These are phyloP conservation scores for Eucera pruinosa DNA, from an alignment of 2,888 invertebrate genomes.

Conservation along the genomic window DNA sequence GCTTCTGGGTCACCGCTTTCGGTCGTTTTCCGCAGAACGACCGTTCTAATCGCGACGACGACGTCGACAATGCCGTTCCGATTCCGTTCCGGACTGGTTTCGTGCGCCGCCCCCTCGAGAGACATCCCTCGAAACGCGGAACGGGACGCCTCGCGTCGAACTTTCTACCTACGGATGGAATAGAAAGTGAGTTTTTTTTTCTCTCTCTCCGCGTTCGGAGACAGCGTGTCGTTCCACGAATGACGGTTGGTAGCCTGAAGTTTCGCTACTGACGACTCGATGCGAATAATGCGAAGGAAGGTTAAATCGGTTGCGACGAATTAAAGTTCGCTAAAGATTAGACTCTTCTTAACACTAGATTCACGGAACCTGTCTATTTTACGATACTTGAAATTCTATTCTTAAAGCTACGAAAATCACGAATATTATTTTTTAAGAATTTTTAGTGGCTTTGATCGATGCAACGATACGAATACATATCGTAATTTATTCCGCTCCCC, in stretches of 20 bases:
- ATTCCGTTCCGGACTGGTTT: too few relatives aligned
- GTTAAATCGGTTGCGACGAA: too few relatives aligned
- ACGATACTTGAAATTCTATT: too few relatives aligned
- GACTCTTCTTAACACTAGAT: too few relatives aligned
- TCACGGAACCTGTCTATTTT: too few relatives aligned
- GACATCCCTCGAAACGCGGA: conserved; percentile 33
- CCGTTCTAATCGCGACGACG: conserved; percentile 32
- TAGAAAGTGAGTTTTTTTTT: conserved; percentile 45
- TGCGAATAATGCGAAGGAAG: background rate
- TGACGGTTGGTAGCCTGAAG: background rate
- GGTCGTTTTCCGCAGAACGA: conserved; percentile 36
- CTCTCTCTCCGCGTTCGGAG: background rate
- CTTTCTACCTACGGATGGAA: conserved; percentile 46
- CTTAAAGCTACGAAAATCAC: too few relatives aligned
- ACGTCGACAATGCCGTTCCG: too few relatives aligned
- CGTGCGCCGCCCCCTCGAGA: conserved; percentile 1
- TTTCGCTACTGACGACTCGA: background rate
- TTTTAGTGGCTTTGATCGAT: too few relatives aligned
- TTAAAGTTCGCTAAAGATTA: too few relatives aligned
- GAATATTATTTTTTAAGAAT: too few relatives aligned
- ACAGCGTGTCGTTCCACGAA: conserved; percentile 6
- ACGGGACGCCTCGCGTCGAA: conserved; percentile 9
- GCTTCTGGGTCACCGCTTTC: conserved; percentile 49
- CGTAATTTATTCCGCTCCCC: too few relatives aligned
- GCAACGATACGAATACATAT: too few relatives aligned